A percentile compares a stretch with the other conserved stretches of the same genome.
These are phyloP conservation scores for Aradus depressus DNA, from an alignment of 2,888 invertebrate genomes.

Conservation along the genomic window DNA sequence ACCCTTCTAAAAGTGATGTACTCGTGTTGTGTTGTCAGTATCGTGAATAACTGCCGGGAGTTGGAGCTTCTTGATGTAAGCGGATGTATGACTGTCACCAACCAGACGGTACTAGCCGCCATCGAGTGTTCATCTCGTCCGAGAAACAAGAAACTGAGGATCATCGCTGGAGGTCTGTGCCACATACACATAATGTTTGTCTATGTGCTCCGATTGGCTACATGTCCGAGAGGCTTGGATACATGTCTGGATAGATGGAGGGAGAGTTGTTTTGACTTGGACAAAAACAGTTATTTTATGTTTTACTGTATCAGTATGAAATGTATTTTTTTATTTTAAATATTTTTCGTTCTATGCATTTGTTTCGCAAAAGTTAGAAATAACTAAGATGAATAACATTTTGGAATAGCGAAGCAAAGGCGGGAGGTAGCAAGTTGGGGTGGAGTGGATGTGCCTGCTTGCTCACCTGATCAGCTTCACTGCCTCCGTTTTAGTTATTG, in stretches of 20 bases:
- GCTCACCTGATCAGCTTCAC: too few species aligned
- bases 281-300: too few species aligned
- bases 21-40: conserved; percentile 9
- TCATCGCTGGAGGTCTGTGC: conserved; percentile 14
- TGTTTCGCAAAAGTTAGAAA: background rate
- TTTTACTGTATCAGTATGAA: background rate
- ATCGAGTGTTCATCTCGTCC: background rate
- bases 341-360: background rate
- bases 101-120: conserved; percentile 22
- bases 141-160: background rate
- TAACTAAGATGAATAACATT: too few species aligned
- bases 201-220: background rate
- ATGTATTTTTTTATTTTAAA: background rate
- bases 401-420: too few species aligned
- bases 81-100: conserved; percentile 19
- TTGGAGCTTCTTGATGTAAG: conserved; percentile 19
- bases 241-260: too few species aligned
- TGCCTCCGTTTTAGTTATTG: too few species aligned
- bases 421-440: too few species aligned
- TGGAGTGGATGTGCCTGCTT: too few species aligned
- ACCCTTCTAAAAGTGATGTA: background rate
- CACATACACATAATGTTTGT: background rate
- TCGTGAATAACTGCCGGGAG: conserved; percentile 16
- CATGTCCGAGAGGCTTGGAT: background rate
- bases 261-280: too few species aligned